phyloP scores from a whole-genome alignment of 2,797 vertebrate genomes.

The Graptemys geographica region DNA sequence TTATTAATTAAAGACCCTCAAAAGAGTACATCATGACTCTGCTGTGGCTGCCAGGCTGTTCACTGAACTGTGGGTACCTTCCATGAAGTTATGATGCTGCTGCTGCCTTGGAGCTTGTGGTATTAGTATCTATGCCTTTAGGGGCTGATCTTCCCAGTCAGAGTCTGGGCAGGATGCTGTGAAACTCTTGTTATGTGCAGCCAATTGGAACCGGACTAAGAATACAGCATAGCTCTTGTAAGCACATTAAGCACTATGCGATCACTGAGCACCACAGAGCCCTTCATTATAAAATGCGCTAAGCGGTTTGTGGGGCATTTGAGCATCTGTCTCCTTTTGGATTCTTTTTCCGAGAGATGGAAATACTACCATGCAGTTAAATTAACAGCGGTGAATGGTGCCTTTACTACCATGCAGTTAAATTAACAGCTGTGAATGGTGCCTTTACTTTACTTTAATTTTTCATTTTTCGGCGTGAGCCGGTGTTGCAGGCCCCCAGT shows the following conservation, averaged over 20 bases:
- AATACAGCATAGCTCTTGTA: background rate
- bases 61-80: background rate
- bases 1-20: background rate
- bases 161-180: background rate
- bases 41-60: background rate
- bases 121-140: background rate
- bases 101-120: background rate
- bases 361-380: background rate
- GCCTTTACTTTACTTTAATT: background rate
- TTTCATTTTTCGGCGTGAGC: background rate
- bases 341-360: background rate
- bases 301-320: background rate
- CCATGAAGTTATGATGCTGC: background rate
- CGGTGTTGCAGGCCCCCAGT: rapidly evolving
- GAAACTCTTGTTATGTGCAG: background rate
- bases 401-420: background rate
- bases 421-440: background rate
- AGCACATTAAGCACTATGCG: background rate
- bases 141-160: background rate
- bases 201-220: background rate
- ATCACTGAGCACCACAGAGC: background rate
- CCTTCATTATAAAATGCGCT: background rate
- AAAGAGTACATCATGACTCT: background rate
- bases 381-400: background rate
- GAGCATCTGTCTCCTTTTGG: background rate